Conservation (phyloP, 2,797 vertebrate species). For the Pipistrellus kuhlii region DNA sequence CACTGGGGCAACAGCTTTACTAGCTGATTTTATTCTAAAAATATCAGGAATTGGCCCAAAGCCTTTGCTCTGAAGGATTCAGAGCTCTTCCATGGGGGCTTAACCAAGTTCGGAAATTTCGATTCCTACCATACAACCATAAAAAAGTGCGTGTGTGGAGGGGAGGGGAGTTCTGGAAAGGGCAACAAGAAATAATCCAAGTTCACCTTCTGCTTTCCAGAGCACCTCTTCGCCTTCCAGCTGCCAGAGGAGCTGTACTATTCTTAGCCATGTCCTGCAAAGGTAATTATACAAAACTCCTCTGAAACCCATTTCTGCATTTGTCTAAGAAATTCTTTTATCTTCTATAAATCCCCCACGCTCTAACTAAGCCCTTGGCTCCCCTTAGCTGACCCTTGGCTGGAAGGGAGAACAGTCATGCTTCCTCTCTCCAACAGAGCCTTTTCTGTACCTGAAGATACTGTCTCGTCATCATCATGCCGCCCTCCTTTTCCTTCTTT, state of each 20-base stretch:
- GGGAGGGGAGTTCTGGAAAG: background rate
- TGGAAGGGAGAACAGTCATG: slow-evolving; percentile 50
- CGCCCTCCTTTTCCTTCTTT: background rate
- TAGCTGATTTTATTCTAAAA: slow-evolving; percentile 73
- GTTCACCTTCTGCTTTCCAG: slow-evolving; percentile 29
- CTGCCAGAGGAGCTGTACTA: slow-evolving; percentile 45
- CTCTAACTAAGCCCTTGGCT: slow-evolving; percentile 69
- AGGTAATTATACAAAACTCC: slow-evolving; percentile 69
- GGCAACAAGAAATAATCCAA: background rate
- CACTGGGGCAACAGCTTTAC: slow-evolving; percentile 78
- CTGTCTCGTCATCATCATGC: background rate
- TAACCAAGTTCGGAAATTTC: background rate
- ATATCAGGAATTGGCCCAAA: slow-evolving; percentile 65
- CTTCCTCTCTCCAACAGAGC: slow-evolving; percentile 56
- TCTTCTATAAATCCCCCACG: slow-evolving; percentile 63
- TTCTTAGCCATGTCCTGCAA: slow-evolving; percentile 68
- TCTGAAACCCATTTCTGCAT: slow-evolving; percentile 66
- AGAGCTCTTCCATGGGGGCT: background rate
- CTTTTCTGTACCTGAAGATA: slow-evolving; percentile 29
- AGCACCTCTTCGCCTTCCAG: background rate
- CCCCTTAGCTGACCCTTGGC: slow-evolving; percentile 27
- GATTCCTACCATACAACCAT: background rate
- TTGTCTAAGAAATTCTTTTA: slow-evolving; percentile 71
- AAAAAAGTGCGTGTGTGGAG: too few relatives aligned
- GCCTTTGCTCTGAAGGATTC: slow-evolving; percentile 74